Conservation (phyloP, 2,888 invertebrate species). For the Trisateles emortualis region DNA sequence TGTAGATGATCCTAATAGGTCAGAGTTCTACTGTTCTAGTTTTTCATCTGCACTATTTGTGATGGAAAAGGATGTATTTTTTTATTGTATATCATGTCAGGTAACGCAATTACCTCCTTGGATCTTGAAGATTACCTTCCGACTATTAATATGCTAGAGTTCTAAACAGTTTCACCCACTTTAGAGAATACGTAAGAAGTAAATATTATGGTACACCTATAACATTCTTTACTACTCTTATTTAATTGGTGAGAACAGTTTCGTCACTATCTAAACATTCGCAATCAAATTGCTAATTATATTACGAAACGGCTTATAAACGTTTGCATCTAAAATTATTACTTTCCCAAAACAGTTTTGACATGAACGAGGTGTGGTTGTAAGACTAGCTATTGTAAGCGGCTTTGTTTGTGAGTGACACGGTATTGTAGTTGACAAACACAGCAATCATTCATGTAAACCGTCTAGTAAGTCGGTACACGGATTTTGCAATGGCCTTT, state of each 20-base stretch:
- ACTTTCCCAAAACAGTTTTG: background rate
- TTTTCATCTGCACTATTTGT: too few relatives aligned
- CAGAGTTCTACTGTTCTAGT: too few relatives aligned
- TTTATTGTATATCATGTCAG: too few relatives aligned
- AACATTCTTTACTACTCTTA: too few relatives aligned
- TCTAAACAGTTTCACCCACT: too few relatives aligned
- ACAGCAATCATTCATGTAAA: background rate
- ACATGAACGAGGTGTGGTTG: background rate
- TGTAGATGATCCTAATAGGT: too few relatives aligned
- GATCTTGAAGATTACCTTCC: too few relatives aligned
- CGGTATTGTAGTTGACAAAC: slow-evolving; percentile 3
- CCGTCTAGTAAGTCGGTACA: background rate
- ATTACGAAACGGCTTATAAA: background rate
- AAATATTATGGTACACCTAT: too few relatives aligned
- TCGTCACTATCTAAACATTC: slow-evolving; percentile 3
- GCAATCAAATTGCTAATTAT: slow-evolving; percentile 5
- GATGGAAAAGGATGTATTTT: too few relatives aligned
- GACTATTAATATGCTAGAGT: too few relatives aligned
- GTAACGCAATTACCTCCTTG: too few relatives aligned
- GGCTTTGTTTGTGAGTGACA: slow-evolving; percentile 1
- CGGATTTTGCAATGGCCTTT: background rate
- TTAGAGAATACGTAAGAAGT: too few relatives aligned
- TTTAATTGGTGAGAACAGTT: background rate
- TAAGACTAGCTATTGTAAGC: background rate
- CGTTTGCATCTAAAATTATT: background rate